Evolutionary conservation across 2,797 vertebrate genomes (phyloP).

Genomic region (Cheirogaleus major): DNA sequence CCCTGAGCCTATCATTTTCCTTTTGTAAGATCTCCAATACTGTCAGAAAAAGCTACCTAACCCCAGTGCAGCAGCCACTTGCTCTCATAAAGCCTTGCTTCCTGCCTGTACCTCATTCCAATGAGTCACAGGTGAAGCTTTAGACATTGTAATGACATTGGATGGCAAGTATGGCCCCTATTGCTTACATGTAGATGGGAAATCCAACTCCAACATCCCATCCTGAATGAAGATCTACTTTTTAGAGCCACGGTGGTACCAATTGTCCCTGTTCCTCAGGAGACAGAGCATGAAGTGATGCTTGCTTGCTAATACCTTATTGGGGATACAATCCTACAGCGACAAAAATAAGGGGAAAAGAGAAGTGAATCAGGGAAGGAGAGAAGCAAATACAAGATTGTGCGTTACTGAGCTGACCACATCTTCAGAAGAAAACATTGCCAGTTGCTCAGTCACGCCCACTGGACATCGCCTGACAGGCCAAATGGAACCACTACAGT

Average conservation of each 20-base stretch:
- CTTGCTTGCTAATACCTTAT: not conserved
- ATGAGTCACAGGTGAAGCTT: not conserved
- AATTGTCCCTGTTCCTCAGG: not conserved
- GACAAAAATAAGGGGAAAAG: not conserved
- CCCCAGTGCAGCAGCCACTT: not conserved
- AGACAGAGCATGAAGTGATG: not conserved
- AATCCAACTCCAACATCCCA: not conserved
- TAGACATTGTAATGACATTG: not conserved
- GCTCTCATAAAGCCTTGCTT: not conserved
- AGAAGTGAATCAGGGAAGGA: not conserved
- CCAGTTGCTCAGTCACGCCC: not conserved
- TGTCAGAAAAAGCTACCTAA: not conserved
- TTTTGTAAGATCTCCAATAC: not conserved
- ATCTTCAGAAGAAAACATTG: not conserved
- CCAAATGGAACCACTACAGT: not conserved
- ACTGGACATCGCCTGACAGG: too few relatives aligned
- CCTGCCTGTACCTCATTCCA: not conserved
- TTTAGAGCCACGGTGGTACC: not conserved
- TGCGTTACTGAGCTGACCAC: not conserved
- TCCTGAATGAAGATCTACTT: not conserved
- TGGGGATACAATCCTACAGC: not conserved
- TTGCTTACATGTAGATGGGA: not conserved
- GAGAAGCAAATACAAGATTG: not conserved
- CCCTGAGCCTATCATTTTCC: not conserved
- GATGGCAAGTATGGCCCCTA: rapidly evolving